Evolutionary conservation across 2,888 invertebrate genomes (phyloP).

Genomic region (Synanthedon vespiformis): DNA sequence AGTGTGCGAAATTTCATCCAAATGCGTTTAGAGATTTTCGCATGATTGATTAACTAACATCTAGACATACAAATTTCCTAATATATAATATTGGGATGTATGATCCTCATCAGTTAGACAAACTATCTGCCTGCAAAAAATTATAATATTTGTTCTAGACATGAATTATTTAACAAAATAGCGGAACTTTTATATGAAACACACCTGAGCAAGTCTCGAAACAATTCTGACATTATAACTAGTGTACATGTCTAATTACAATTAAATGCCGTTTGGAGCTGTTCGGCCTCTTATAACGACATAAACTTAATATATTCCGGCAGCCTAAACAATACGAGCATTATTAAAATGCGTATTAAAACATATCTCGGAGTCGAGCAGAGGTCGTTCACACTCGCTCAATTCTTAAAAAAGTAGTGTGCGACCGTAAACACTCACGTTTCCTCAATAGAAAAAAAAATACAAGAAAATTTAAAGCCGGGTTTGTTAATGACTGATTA

Average conservation of each 20-base stretch:
- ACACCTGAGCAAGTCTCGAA: background rate
- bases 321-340: slow-evolving; percentile 51
- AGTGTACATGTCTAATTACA: slow-evolving; percentile 15
- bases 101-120: too few relatives aligned
- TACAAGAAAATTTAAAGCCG: slow-evolving; percentile 1
- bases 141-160: background rate
- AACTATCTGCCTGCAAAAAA: too few relatives aligned
- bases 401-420: slow-evolving; percentile 38
- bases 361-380: slow-evolving; percentile 48
- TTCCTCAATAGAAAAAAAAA: slow-evolving; percentile 16
- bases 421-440: slow-evolving; percentile 42
- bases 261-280: slow-evolving; percentile 15
- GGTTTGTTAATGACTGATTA: slow-evolving; percentile 5
- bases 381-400: slow-evolving; percentile 54
- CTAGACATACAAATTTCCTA: too few relatives aligned
- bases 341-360: slow-evolving; percentile 63
- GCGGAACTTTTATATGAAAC: background rate
- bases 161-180: background rate
- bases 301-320: slow-evolving; percentile 48
- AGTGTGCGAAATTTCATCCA: too few relatives aligned
- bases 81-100: too few relatives aligned
- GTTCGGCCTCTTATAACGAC: slow-evolving; percentile 22
- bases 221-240: slow-evolving; percentile 4
- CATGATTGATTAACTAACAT: too few relatives aligned
- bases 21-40: too few relatives aligned